A percentile compares a stretch with the other conserved stretches of the same genome.
Evolutionary conservation across 1,140 invertebrate genomes (phyloP).

Genomic region (Bombus vancouverensis): DNA sequence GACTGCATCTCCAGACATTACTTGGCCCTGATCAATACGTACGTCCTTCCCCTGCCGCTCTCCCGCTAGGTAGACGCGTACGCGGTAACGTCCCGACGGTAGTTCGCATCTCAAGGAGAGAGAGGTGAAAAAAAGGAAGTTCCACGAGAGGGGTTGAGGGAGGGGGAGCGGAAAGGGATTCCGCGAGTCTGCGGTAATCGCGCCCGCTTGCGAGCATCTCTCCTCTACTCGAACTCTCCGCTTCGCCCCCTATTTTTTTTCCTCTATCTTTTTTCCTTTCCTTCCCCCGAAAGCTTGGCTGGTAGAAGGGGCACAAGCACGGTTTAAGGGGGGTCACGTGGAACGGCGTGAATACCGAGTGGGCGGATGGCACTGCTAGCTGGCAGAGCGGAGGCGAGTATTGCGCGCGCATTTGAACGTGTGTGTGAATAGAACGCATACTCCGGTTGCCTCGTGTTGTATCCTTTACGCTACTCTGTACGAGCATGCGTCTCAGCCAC

Average conservation of each 20-base stretch:
- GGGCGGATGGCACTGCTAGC: slow-evolving; percentile 54
- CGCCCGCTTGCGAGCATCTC: slow-evolving; percentile 54
- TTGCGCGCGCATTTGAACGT: slow-evolving; percentile 66
- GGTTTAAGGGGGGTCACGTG: slow-evolving; percentile 58
- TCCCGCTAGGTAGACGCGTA: slow-evolving; percentile 53
- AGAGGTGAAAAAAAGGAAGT: slow-evolving; percentile 40
- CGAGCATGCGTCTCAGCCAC: slow-evolving; percentile 60
- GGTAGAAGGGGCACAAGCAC: slow-evolving; percentile 15
- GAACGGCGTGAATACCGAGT: slow-evolving; percentile 62
- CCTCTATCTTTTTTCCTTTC: not conserved
- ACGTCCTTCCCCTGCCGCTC: slow-evolving; percentile 51
- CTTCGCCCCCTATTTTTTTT: not conserved
- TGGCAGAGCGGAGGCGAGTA: slow-evolving; percentile 41
- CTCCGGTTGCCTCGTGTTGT: not conserved
- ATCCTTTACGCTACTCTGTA: slow-evolving; percentile 23
- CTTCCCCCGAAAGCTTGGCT: slow-evolving; percentile 34
- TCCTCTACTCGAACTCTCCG: not conserved
- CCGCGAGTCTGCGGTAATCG: slow-evolving; percentile 67
- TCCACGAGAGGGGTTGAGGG: not conserved
- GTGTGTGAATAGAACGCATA: slow-evolving; percentile 14
- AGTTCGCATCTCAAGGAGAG: slow-evolving; percentile 67
- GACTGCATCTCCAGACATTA: slow-evolving; percentile 51
- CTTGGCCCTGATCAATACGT: slow-evolving; percentile 64
- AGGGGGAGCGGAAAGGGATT: slow-evolving; percentile 58
- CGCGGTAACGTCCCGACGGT: slow-evolving; percentile 62